Evolutionary conservation across 2,888 invertebrate species (phyloP).

Genomic region (Linyphia triangularis): DNA sequence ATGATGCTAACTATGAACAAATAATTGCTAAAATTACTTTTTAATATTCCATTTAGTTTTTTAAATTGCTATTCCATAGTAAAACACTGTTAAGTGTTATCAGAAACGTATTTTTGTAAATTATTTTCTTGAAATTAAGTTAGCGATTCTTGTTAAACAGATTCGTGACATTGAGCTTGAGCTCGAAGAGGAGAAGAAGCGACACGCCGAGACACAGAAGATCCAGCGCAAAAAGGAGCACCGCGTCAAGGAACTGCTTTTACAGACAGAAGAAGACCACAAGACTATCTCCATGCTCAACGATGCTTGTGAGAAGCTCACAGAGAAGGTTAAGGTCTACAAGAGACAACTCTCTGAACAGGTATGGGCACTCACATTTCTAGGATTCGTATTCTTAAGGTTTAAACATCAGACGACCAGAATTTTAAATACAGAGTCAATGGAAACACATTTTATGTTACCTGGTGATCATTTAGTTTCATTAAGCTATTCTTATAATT

Average conservation of each 20-base stretch:
- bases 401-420: background rate
- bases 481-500: background rate
- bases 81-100: no score
- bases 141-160: no score
- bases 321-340: conserved; percentile 93
- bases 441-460: no score
- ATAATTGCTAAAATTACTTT: no score
- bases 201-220: conserved; percentile 97
- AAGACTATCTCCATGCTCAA: conserved; percentile 95
- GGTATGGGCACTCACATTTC: conserved; percentile 81
- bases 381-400: background rate
- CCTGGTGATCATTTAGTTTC: no score
- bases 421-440: no score
- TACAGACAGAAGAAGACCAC: conserved; percentile 97
- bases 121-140: no score
- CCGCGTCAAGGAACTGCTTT: conserved; percentile 95
- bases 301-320: conserved; percentile 87
- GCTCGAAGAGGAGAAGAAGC: conserved; percentile 96
- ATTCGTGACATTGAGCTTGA: conserved; percentile 96
- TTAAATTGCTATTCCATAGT: no score
- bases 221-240: conserved; percentile 99
- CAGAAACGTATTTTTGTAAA: no score
- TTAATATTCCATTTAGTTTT: no score
- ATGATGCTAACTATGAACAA: no score
- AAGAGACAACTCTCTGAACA: conserved; percentile 97